Evolutionary conservation across 2,113 vertebrate genomes (phyloP), one percentile per base, ranked within the genome.

Genomic region (Atrichornis clamosus): DNA sequence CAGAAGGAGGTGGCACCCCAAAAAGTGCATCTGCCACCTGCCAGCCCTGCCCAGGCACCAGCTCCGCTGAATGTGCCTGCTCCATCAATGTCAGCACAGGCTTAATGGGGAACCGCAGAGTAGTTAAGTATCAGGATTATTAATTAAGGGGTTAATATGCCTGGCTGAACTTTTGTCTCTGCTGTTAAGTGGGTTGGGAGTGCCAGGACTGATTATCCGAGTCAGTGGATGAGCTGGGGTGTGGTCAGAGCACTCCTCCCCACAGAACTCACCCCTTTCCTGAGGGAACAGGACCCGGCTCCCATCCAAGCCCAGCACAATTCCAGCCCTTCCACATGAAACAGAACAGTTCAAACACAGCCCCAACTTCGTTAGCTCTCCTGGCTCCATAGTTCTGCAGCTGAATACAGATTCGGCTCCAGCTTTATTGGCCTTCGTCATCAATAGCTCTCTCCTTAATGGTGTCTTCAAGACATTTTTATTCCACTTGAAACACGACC

Each of bases 131-230:
- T 33, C 79, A 73, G 53, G 59, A 65, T 91, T 84, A 93, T 84
- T 93, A 90, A 94, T 94, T 77, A 87, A 82, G 72, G 76, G 86
- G 89, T 92, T 89, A 92, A 92, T 80, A 35, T 20, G 63, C 58
- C 86, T 73, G 89, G 79, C 91, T 95, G 91, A 92, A 73, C 91
- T 94, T 65, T 22, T 32, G 46, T 65, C 50, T 87, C 76, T 2
- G 2, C 35, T 52, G 32, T 46, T 53, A n/a, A 53, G 80, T 39
- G 84, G 59, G 55, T 3, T 89, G 89, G n/a, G 53, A 74, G 37
- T 65, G 72, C 83, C 91, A 81, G 42, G 46, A 73, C 67, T 62
- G 89, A 32, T 62, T 11, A 13, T 63, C 53, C 56, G 81, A 58
- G 39, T 30, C 53, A 59, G 5, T 2, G 47, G 72, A 21, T 3